These are phyloP conservation scores for Catharus bicknelli DNA, from an alignment of 2,113 vertebrate species.

Conservation along the genomic window DNA sequence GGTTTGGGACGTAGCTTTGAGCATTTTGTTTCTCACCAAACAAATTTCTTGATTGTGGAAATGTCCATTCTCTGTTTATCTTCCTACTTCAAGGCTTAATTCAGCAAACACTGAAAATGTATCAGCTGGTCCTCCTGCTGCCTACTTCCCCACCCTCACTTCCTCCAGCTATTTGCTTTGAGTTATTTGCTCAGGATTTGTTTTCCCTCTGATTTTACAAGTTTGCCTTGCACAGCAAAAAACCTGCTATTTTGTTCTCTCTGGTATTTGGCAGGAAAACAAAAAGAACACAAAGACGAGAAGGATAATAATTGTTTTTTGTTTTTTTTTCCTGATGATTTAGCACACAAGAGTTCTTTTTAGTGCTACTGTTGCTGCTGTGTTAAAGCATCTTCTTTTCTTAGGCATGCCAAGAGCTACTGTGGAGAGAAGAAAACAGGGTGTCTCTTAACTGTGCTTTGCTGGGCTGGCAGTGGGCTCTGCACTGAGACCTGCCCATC, in stretches of 20 bases:
- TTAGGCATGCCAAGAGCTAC: not conserved
- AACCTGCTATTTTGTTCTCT: slow-evolving; percentile 45
- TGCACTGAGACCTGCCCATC: slow-evolving; percentile 6
- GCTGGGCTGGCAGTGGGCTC: not conserved
- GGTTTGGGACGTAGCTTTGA: not conserved
- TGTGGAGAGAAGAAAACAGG: not conserved
- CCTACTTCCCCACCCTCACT: slow-evolving; percentile 1
- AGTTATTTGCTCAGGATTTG: slow-evolving; percentile 60
- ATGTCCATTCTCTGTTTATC: not conserved
- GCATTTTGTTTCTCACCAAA: not conserved
- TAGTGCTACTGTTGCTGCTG: slow-evolving; percentile 30
- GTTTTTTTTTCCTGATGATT: slow-evolving; percentile 26
- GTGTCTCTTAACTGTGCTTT: not conserved
- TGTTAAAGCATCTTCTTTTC: slow-evolving; percentile 31
- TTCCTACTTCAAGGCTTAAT: not conserved
- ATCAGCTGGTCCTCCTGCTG: not conserved
- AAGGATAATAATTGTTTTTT: slow-evolving; percentile 32
- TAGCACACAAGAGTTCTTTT: slow-evolving; percentile 27
- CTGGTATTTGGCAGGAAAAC: slow-evolving; percentile 53
- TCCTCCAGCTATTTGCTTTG: slow-evolving; percentile 52
- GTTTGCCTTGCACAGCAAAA: slow-evolving; percentile 44
- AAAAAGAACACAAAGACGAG: slow-evolving; percentile 39
- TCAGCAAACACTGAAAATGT: not conserved
- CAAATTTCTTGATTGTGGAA: not conserved
- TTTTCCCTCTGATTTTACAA: slow-evolving; percentile 55